A percentile compares a stretch with the other conserved stretches of the same genome.
These are phyloP conservation scores for Speoplatyrhinus poulsoni DNA, from an alignment of 2,113 vertebrate species.

Conservation along the genomic window DNA sequence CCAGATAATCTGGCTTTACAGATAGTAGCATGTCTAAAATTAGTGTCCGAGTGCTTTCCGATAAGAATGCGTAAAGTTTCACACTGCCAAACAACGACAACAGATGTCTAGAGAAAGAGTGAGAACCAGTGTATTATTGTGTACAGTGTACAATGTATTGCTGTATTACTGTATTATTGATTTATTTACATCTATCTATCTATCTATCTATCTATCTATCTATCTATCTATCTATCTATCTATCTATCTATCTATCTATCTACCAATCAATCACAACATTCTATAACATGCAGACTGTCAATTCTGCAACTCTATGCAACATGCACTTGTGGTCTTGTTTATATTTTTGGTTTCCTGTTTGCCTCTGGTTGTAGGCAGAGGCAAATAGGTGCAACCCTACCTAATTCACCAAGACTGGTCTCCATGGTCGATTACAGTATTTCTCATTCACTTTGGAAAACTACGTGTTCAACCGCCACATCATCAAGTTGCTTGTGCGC, in stretches of 20 bases:
- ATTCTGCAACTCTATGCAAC: constrained; percentile 2
- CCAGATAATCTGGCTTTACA: constrained; percentile 55
- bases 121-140: no score
- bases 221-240: no score
- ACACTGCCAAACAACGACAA: constrained; percentile 26
- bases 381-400: constrained; percentile 21
- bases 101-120: neutral
- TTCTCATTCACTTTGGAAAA: no score
- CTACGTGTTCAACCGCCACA: no score
- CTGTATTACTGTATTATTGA: neutral
- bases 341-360: constrained; percentile 4
- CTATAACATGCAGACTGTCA: neutral
- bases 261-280: neutral
- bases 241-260: no score
- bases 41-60: constrained; percentile 54
- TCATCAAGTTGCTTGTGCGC: no score
- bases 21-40: constrained; percentile 66
- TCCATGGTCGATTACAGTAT: constrained; percentile 37
- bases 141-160: neutral
- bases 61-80: constrained; percentile 58
- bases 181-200: no score
- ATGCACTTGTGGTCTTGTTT: neutral
- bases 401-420: constrained; percentile 33
- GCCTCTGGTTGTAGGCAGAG: neutral
- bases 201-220: neutral